A percentile compares a stretch with the other conserved stretches of the same genome.
These are phyloP conservation scores for Noturus placidus DNA, from an alignment of 2,113 vertebrate species.

Conservation along the genomic window DNA sequence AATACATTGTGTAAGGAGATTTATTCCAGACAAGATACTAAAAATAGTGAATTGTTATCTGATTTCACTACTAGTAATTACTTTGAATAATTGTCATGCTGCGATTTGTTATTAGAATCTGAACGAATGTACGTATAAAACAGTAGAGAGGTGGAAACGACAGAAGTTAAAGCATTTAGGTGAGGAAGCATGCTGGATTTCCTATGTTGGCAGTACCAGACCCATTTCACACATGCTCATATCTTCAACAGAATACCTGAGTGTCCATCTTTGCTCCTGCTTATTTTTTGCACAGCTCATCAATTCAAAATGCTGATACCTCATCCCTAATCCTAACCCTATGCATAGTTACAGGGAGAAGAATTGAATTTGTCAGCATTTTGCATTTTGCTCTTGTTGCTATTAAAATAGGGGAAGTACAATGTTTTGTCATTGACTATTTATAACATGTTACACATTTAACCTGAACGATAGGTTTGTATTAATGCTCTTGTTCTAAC, in stretches of 20 bases:
- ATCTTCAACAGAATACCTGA: not conserved
- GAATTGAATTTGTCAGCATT: slow-evolving; percentile 28
- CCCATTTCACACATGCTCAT: not conserved
- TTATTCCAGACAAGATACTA: not conserved
- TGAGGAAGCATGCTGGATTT: not conserved
- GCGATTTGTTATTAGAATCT: not conserved
- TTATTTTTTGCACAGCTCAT: not conserved
- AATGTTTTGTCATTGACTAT: too few species aligned
- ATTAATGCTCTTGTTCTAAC: too few species aligned
- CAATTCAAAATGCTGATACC: slow-evolving; percentile 6
- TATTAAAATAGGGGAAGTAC: not conserved
- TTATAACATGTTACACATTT: too few species aligned
- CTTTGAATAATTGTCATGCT: not conserved
- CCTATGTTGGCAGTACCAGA: not conserved
- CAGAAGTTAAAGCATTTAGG: not conserved
- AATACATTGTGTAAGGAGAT: not conserved
- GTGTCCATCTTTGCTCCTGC: not conserved
- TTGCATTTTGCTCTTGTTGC: not conserved
- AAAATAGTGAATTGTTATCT: not conserved
- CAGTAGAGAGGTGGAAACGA: not conserved
- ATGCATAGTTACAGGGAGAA: slow-evolving; percentile 10
- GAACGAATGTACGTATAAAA: not conserved
- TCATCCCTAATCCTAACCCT: too few species aligned
- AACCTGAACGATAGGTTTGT: too few species aligned
- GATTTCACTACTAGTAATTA: not conserved